Evolutionary conservation across 2,113 vertebrate species (phyloP).

Genomic region (Gallinago paraguaiae): DNA sequence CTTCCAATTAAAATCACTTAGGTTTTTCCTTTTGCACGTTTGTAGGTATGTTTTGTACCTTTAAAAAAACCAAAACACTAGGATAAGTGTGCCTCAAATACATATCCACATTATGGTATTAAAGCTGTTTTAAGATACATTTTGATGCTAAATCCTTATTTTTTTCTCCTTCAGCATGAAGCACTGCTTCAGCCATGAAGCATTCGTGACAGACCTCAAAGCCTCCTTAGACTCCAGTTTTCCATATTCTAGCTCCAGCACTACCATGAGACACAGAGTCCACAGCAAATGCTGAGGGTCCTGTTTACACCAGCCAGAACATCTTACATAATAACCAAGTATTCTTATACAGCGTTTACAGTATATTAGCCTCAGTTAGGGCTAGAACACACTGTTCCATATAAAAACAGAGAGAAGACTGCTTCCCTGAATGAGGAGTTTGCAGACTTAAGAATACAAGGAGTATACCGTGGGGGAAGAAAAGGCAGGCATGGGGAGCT

Average conservation of each 20-base stretch:
- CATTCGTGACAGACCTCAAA: neutral
- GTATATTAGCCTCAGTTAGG: neutral
- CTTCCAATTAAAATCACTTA: neutral
- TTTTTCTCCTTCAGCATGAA: neutral
- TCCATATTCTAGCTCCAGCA: neutral
- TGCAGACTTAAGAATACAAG: neutral
- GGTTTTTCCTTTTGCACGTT: neutral
- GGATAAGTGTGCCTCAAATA: neutral
- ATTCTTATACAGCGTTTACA: neutral
- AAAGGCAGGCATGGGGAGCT: neutral
- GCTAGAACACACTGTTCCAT: neutral
- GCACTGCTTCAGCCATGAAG: neutral
- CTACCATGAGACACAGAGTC: neutral
- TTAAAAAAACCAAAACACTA: neutral
- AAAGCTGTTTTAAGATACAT: neutral
- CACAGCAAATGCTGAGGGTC: neutral
- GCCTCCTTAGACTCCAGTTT: neutral
- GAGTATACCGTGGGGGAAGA: neutral
- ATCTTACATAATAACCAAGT: neutral
- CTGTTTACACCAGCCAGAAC: neutral
- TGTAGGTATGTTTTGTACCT: neutral
- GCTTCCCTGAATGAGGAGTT: neutral
- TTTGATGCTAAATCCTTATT: neutral
- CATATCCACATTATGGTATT: neutral
- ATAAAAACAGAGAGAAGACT: neutral